These are phyloP conservation scores for Halcyon malimbica DNA, from an alignment of 2,113 vertebrate species.

Conservation along the genomic window DNA sequence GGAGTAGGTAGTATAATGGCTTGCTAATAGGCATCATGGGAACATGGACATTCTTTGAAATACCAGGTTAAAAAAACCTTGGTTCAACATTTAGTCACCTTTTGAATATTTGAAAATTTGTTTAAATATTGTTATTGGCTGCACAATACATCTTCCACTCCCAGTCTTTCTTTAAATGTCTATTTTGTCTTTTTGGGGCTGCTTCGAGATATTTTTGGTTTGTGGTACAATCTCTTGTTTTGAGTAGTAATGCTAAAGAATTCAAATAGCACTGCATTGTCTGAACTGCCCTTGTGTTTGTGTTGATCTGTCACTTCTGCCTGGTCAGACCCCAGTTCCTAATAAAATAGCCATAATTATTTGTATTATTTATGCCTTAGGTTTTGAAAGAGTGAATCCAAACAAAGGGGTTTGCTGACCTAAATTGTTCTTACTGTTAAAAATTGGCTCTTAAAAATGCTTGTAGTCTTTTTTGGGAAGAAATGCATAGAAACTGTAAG, in stretches of 20 bases:
- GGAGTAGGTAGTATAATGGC: not conserved
- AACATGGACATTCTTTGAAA: not conserved
- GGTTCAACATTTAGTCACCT: not conserved
- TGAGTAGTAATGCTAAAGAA: not conserved
- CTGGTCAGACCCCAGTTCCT: not conserved
- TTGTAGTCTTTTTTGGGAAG: not conserved
- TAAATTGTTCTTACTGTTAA: not conserved
- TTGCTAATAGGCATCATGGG: not conserved
- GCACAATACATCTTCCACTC: not conserved
- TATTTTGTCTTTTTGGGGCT: not conserved
- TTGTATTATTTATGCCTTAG: not conserved
- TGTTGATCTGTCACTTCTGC: not conserved
- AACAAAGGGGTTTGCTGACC: not conserved
- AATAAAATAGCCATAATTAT: not conserved
- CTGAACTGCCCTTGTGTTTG: not conserved
- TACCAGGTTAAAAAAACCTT: not conserved
- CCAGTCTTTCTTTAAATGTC: not conserved
- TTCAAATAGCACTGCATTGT: not conserved
- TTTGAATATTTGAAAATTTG: not conserved
- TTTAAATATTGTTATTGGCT: not conserved
- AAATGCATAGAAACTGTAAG: not conserved
- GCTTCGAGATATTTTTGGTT: not conserved
- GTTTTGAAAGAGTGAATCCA: not conserved
- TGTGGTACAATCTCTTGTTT: not conserved
- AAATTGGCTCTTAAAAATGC: not conserved